Conservation (phyloP, 2,113 vertebrate species). For the Picathartes gymnocephalus region DNA sequence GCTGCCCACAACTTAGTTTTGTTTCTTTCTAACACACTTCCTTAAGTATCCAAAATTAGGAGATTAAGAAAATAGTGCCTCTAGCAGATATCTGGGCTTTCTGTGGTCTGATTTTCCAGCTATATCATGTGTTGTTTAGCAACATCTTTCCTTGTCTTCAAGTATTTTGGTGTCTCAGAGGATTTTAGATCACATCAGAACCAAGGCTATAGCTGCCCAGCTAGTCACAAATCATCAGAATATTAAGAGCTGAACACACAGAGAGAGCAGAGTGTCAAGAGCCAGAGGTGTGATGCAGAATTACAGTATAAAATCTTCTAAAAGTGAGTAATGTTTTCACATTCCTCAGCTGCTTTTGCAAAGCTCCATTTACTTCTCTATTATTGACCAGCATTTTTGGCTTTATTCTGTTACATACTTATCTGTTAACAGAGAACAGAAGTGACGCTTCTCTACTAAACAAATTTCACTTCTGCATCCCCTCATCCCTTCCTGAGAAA, state of each 20-base stretch:
- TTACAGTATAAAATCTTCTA: background rate
- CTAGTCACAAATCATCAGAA: background rate
- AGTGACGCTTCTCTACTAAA: background rate
- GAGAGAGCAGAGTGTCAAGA: rapidly evolving
- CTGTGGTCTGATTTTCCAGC: background rate
- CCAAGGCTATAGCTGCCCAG: background rate
- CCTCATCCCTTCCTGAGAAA: background rate
- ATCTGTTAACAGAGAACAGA: background rate
- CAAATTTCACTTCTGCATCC: background rate
- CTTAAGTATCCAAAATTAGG: background rate
- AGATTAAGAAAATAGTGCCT: background rate
- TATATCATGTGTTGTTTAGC: background rate
- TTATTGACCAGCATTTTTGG: background rate
- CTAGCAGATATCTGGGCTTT: background rate
- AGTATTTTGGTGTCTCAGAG: background rate
- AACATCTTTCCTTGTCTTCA: background rate
- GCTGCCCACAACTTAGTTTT: background rate
- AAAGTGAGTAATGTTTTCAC: background rate
- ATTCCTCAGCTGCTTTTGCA: background rate
- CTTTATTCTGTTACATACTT: background rate
- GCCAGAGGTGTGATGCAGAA: background rate
- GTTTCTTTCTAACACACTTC: background rate
- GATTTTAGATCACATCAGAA: background rate
- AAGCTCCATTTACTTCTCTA: background rate
- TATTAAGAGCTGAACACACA: background rate